These are phyloP conservation scores for Drosophila lowei DNA, from an alignment of 1,140 invertebrate species.

Conservation along the genomic window DNA sequence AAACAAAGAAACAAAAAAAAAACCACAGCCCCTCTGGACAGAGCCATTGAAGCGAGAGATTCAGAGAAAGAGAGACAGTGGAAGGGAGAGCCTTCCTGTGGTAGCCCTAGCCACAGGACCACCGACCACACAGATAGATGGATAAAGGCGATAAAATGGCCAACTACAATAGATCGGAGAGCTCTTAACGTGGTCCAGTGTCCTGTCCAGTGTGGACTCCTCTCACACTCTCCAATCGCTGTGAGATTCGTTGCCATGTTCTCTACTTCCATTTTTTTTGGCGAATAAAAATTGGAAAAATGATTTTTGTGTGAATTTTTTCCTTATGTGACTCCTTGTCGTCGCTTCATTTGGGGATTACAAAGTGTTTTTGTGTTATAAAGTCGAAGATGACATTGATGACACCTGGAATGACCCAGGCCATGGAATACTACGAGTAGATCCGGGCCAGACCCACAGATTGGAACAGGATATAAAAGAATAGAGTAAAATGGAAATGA, in stretches of 20 bases:
- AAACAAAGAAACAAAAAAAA: slow-evolving; percentile 3
- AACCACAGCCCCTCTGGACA: not conserved
- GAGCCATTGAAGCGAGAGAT: slow-evolving; percentile 55
- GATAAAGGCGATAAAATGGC: slow-evolving; percentile 66
- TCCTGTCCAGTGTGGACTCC: too few relatives aligned
- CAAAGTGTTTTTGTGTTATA: slow-evolving; percentile 82
- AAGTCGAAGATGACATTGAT: slow-evolving; percentile 81
- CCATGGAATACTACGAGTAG: not conserved
- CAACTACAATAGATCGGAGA: slow-evolving; percentile 68
- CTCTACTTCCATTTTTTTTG: not conserved
- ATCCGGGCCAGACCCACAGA: not conserved
- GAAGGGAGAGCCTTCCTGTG: not conserved
- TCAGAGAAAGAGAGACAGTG: slow-evolving; percentile 40
- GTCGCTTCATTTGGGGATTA: slow-evolving; percentile 81
- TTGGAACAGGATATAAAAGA: too few relatives aligned
- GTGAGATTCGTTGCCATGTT: slow-evolving; percentile 3
- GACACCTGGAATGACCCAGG: slow-evolving; percentile 71
- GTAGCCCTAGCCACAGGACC: not conserved
- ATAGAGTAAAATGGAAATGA: not conserved
- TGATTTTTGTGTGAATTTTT: slow-evolving; percentile 22
- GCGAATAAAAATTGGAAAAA: slow-evolving; percentile 27
- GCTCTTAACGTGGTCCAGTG: not conserved
- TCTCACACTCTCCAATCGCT: too few relatives aligned
- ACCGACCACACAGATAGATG: slow-evolving; percentile 14
- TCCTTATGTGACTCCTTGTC: slow-evolving; percentile 25